phyloP scores from a whole-genome alignment of 2,113 vertebrate genomes.

The Heteronetta atricapilla region DNA sequence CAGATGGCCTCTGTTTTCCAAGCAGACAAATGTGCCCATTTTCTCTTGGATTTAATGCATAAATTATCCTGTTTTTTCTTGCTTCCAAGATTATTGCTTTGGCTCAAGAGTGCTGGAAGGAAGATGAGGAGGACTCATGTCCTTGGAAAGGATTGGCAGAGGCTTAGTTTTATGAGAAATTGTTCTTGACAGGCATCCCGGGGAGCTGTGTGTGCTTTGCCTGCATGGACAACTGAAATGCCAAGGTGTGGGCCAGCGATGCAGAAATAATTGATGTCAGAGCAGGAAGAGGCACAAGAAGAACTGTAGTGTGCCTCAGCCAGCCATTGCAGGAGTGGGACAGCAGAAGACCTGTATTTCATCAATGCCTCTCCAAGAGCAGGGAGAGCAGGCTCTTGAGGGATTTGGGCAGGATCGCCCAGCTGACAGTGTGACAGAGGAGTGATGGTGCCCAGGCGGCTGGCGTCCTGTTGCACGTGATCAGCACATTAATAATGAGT shows the following conservation, averaged over 20 bases:
- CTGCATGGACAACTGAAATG: background rate
- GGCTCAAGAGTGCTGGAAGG: background rate
- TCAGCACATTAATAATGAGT: background rate
- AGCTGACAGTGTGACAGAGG: background rate
- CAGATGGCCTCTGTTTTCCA: background rate
- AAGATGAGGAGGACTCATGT: background rate
- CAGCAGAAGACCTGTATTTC: background rate
- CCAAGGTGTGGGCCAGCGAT: slow-evolving; percentile 13
- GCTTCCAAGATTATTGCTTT: background rate
- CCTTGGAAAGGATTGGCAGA: slow-evolving; percentile 46
- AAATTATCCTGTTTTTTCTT: background rate
- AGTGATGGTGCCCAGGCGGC: too few species aligned
- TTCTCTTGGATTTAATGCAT: background rate
- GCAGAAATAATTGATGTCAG: slow-evolving; percentile 23
- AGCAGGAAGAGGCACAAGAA: background rate
- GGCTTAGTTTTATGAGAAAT: slow-evolving; percentile 23
- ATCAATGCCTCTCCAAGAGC: background rate
- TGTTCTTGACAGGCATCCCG: slow-evolving; percentile 45
- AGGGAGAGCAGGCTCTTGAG: background rate
- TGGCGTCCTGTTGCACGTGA: background rate
- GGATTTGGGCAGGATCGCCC: background rate
- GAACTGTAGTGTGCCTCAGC: background rate
- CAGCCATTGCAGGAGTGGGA: background rate
- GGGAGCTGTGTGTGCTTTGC: background rate
- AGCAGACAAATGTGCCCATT: background rate